Base-by-base conservation (phyloP, 2,113 vertebrate genomes). In the Myotis brandtii region DNA sequence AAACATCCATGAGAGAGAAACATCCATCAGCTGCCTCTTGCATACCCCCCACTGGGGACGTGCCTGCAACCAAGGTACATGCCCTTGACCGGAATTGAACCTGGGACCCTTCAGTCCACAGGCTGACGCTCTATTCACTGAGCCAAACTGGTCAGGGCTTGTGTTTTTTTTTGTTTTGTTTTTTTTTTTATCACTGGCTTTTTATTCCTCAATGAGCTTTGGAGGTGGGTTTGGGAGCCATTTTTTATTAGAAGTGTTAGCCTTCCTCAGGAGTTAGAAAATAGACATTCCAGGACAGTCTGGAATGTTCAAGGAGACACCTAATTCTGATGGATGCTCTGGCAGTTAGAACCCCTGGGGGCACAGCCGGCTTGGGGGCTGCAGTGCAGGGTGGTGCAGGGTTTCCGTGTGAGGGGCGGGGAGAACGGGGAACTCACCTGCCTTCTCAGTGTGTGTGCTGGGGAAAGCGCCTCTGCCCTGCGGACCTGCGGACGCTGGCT, bases 281-380 rank as follows among this genome's bases (percentile, higher is more conserved):
- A 56, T 5, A 46, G 75, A 70, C 43, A 43, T 88, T 92, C 92
- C 52, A 69, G 82, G 85, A 87, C 50, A 40, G 52, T 86, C 96
- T 84, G 20, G 12, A n/a, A 11, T 50, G 79, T 89, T 66, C 70
- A 21, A 54, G 62, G 23, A 75, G 67, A 54, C 23, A 18, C 52
- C 21, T 50, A 50, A 16, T 14, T 84, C 56, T 48, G 88, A 62
- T 16, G 37, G 46, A 16, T 21, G 14, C 52, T 25, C n/a, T 76
- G 77, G 48, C n/a, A 34, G 32, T 27, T 37, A 32, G 2, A 27
- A 2, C 13, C 17, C 0, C 64, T 5, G 20, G 10, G 66, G 72
- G 52, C 9, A 2, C 3, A 1, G 66, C 13, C 11, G 18, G 67
- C 14, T 2, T 20, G 40, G 69, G 48, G 9, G 6, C 12, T 4